Conservation (phyloP, 2,113 vertebrate species). For the Taxidea taxus region DNA sequence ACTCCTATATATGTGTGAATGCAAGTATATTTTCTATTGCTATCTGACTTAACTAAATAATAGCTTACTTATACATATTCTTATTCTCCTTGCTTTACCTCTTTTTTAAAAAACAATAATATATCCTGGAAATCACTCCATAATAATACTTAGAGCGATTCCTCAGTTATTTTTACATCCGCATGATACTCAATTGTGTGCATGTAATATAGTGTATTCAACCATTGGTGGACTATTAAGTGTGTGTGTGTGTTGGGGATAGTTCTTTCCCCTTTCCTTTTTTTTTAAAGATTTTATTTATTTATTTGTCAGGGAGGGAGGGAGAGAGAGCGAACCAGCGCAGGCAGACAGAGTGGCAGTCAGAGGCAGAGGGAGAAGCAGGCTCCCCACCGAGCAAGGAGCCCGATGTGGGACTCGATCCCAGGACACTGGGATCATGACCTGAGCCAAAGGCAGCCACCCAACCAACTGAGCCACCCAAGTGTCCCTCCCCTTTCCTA, state of each 20-base stretch:
- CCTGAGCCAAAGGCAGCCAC: too few relatives aligned
- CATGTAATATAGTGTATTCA: background rate
- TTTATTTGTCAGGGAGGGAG: too few relatives aligned
- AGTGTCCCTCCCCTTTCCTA: fast-evolving
- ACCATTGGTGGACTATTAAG: background rate
- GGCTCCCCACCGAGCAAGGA: too few relatives aligned
- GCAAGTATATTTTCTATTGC: background rate
- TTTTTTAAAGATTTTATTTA: too few relatives aligned
- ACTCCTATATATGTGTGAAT: background rate
- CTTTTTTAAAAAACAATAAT: background rate
- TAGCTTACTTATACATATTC: background rate
- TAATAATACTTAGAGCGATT: background rate
- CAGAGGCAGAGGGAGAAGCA: too few relatives aligned
- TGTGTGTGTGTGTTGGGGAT: background rate
- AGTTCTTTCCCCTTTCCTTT: fast-evolving
- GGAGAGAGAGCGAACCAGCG: too few relatives aligned
- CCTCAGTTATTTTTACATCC: background rate
- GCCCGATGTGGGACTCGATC: too few relatives aligned
- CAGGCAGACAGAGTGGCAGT: too few relatives aligned
- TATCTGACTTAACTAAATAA: background rate
- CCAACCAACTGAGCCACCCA: too few relatives aligned
- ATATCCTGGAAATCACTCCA: background rate
- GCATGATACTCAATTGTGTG: background rate
- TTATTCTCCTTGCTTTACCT: background rate
- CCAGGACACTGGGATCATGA: too few relatives aligned